These are phyloP conservation scores for Stigmatopora argus DNA, from an alignment of 2,113 vertebrate genomes.

Conservation along the genomic window DNA sequence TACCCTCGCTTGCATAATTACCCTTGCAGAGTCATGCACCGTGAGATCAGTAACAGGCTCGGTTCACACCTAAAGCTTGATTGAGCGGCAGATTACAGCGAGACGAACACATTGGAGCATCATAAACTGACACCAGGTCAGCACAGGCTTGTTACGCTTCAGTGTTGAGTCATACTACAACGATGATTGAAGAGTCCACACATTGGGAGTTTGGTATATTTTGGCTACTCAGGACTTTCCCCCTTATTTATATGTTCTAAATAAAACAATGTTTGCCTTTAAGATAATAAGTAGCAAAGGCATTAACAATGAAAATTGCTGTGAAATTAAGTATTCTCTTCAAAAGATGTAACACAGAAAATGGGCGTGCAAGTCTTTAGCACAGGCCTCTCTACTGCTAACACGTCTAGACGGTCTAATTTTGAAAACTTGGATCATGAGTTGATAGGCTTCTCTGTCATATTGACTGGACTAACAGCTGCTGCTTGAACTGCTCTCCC, in stretches of 20 bases:
- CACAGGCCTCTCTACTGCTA: constrained; percentile 4
- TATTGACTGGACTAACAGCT: neutral
- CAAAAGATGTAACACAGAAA: constrained; percentile 1
- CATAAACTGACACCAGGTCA: constrained; percentile 32
- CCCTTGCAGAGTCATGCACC: constrained; percentile 27
- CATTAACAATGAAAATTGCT: neutral
- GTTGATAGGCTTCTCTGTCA: constrained; percentile 6
- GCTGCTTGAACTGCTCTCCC: constrained; percentile 2
- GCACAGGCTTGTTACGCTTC: constrained; percentile 10
- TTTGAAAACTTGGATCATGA: constrained; percentile 9
- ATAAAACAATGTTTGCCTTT: neutral
- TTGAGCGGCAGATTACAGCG: constrained; percentile 49
- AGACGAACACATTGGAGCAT: constrained; percentile 22
- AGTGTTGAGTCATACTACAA: constrained; percentile 17
- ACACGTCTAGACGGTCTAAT: constrained; percentile 8
- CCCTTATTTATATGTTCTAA: constrained; percentile 3
- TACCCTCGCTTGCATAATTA: constrained; percentile 59
- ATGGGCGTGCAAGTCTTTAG: constrained; percentile 5
- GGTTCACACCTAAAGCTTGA: constrained; percentile 35
- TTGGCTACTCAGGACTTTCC: constrained; percentile 11
- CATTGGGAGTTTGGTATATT: constrained; percentile 11
- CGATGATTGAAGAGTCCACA: neutral
- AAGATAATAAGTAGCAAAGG: neutral
- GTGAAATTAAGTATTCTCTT: neutral
- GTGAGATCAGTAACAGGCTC: constrained; percentile 27